A percentile compares a stretch with the other conserved stretches of the same genome.
These are phyloP conservation scores for Pyxicephalus adspersus DNA, from an alignment of 2,113 vertebrate genomes.

Conservation along the genomic window DNA sequence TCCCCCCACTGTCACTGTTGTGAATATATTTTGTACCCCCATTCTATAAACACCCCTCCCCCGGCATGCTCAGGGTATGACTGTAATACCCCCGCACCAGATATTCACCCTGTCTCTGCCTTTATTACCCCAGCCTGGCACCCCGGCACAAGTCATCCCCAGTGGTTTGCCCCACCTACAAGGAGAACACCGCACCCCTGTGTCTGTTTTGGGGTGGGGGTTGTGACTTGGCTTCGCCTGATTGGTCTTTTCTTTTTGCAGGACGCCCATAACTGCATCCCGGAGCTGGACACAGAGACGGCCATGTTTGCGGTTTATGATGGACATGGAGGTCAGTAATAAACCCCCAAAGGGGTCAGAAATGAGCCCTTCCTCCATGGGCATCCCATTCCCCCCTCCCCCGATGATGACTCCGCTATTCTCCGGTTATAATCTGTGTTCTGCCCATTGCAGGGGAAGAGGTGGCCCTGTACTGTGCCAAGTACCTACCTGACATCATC, in stretches of 20 bases:
- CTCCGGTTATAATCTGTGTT: neutral
- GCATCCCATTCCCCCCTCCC: neutral
- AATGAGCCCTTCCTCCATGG: neutral
- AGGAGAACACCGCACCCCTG: too few relatives aligned
- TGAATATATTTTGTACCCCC: too few relatives aligned
- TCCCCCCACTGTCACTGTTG: too few relatives aligned
- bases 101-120: too few relatives aligned
- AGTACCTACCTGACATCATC: slow-evolving; percentile 95
- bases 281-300: slow-evolving; percentile 91
- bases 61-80: too few relatives aligned
- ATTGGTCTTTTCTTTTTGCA: slow-evolving; percentile 70
- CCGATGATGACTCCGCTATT: neutral
- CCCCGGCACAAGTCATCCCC: too few relatives aligned
- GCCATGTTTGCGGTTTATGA: slow-evolving; percentile 98
- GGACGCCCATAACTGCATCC: slow-evolving; percentile 98
- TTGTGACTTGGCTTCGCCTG: too few relatives aligned
- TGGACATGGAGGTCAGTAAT: slow-evolving; percentile 91
- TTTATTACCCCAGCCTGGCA: too few relatives aligned
- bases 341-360: neutral
- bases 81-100: too few relatives aligned
- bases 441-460: slow-evolving; percentile 84
- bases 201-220: too few relatives aligned
- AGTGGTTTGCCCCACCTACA: too few relatives aligned
- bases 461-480: slow-evolving; percentile 96
- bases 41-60: too few relatives aligned